Evolutionary conservation across 2,113 vertebrate species (phyloP), one percentile per base, ranked within the genome.

Genomic region (Clarias magur): DNA sequence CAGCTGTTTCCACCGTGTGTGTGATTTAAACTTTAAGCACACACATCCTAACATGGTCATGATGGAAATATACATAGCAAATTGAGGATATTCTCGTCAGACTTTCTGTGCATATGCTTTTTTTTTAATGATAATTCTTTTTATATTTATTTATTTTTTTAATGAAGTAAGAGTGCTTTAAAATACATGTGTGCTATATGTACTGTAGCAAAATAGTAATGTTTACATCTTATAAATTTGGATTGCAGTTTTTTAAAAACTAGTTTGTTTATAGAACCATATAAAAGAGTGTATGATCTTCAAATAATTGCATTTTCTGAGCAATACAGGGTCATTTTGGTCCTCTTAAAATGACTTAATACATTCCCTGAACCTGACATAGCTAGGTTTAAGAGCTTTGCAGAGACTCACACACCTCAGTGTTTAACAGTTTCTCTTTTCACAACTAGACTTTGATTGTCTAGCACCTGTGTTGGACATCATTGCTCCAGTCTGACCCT

Each of bases 1-100:
- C 85, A 86, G 78, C 78, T 86, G 85, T 72, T 81, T 72, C 85
- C 78, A 81, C 78, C 16, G 53, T 67, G n/a, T 12, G 63, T 70
- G 80, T 81, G 80, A 17, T 56, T 54, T 23, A 75, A 73, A 19
- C 19, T 21, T 16, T 4, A 1, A 13, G 10, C 73, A 23, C 38
- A 76, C 7, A 3, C 68, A 38, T 73, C 34, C 4, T 76, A 53
- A 76, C 1, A 21, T 53, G 23, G 73, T 76, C 73, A 53, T 25
- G 23, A 10, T 53, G 42, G 23, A 76, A 72, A 4, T 53, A 25
- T 53, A 76, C 19, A 42, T 9, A 23, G 34, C 42, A 34, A 73
- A 17, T 73, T 42, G 70, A 42, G 17, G 19, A 73, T 34, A 34
- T 42, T 42, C 17, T 21, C 2, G 7, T 72, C 30, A 48, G 42